These are phyloP conservation scores for Falco rusticolus DNA, from an alignment of 2,797 vertebrate genomes.

Conservation along the genomic window DNA sequence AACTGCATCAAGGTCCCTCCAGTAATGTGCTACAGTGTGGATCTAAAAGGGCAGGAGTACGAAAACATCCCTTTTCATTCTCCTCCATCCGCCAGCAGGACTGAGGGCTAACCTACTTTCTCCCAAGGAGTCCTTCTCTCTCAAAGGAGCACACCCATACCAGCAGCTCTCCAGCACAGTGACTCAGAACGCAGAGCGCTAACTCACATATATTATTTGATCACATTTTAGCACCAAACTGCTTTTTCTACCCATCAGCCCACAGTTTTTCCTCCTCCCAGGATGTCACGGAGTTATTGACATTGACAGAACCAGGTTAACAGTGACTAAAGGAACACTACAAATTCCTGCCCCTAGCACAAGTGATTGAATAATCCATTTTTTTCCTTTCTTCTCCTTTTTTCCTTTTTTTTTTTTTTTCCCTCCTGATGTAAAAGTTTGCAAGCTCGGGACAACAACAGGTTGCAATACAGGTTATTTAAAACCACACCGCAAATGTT, in stretches of 20 bases:
- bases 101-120: neutral
- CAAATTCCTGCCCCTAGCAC: neutral
- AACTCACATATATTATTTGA: neutral
- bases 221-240: neutral
- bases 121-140: neutral
- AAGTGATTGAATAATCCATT: neutral
- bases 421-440: neutral
- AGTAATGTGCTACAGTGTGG: accelerated
- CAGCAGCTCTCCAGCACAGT: neutral
- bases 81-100: neutral
- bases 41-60: neutral
- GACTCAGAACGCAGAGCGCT: neutral
- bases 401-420: neutral
- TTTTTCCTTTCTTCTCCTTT: neutral
- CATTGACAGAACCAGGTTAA: slow-evolving; percentile 63
- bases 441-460: neutral
- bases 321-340: neutral
- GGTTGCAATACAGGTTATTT: neutral
- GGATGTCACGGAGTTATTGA: slow-evolving; percentile 1
- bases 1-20: neutral
- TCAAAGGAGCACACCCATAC: neutral
- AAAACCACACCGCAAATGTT: accelerated
- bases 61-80: neutral
- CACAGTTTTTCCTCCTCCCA: neutral
- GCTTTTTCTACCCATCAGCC: neutral